Base-by-base conservation (phyloP, 2,888 invertebrate genomes). In the Apodemia hepburni region DNA sequence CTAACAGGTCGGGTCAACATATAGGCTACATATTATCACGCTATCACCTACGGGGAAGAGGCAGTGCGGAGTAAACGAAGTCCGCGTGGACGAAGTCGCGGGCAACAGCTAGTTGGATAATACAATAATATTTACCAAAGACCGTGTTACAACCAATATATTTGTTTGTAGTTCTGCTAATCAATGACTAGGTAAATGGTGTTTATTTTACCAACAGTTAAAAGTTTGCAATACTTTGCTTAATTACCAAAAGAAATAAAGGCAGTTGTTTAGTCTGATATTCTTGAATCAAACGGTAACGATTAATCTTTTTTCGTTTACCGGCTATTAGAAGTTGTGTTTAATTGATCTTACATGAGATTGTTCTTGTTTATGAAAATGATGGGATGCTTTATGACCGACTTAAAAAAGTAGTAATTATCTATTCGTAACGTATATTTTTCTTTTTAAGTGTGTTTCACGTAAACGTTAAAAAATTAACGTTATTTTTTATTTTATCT, bases 211-310 rank as follows among this genome's bases (percentile, higher is more conserved):
- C 6, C 29, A 57, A n/a, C 57, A 8, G 29, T 57, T 29, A 29
- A 57, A 29, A 29, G 57, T n/a, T 57, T 57, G 57, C 57, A 57
- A n/a, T 29, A n/a, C n/a, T 57, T 57, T 15, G 29, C 8, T 15
- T 47, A 29, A 57, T 57, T 27, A 29, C 8, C 12, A 57, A 57
- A 12, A 57, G 57, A 57, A 17, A 17, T n/a, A 15, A 57, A 27
- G 8, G n/a, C 57, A 57, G 15, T 29, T 29, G 57, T 57, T 57
- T 57, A 57, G 57, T 57, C 57, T 57, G n/a, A 29, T 29, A 8
- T 27, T 27, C 29, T 29, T 29, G 3, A 27, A 29, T 29, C 29
- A 29, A 29, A 51, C 51, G 33, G 8, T 3, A n/a, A 6, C n/a
- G 45, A 45, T 45, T n/a, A 47, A n/a, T 45, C 1, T 2, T 11